phyloP scores from a whole-genome alignment of 2,113 vertebrate species.

The Trematomus loennbergii region DNA sequence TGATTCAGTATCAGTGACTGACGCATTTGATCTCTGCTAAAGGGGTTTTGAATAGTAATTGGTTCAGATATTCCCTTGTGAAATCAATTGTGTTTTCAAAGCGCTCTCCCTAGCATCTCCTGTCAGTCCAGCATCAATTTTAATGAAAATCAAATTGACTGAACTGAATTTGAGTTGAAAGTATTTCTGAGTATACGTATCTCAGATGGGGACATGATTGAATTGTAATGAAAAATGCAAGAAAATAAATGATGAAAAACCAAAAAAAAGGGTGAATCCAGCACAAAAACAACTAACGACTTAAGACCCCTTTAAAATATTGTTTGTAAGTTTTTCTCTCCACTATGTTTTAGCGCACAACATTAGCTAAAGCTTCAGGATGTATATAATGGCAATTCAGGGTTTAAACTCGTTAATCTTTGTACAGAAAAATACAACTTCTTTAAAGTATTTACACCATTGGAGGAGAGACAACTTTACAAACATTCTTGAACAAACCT shows the following conservation, averaged over 20 bases:
- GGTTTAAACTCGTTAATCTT: background rate
- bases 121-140: conserved; percentile 27
- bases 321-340: too few species aligned
- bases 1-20: background rate
- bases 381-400: background rate
- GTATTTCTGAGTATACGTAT: background rate
- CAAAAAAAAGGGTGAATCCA: background rate
- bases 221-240: background rate
- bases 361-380: background rate
- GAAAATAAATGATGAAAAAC: background rate
- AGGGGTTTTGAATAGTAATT: conserved; percentile 29
- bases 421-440: background rate
- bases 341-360: background rate
- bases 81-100: conserved; percentile 41
- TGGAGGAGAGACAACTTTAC: background rate
- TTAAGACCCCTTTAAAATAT: background rate
- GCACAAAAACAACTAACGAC: background rate
- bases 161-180: conserved; percentile 14
- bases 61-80: conserved; percentile 11
- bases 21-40: background rate
- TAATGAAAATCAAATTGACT: background rate
- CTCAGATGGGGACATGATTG: conserved; percentile 1
- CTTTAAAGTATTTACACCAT: background rate
- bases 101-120: background rate
- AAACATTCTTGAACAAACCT: background rate